Conservation (phyloP, 2,888 invertebrate genomes). For the Dicycla oo region DNA sequence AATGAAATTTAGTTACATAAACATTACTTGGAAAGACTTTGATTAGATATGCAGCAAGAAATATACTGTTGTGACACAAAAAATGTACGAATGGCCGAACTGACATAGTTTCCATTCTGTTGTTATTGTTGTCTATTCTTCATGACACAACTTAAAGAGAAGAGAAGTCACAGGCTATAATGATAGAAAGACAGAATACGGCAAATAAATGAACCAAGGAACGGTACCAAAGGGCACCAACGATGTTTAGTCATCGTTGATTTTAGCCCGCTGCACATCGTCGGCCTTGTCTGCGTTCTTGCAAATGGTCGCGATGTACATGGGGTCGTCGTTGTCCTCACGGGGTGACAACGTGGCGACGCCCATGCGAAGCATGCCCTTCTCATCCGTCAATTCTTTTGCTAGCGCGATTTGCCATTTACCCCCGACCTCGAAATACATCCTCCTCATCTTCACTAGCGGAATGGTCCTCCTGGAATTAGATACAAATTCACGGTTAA, state of each 20-base stretch:
- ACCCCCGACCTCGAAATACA: background rate
- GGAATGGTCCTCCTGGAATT: conserved; percentile 13
- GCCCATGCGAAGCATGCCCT: background rate
- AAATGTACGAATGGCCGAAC: background rate
- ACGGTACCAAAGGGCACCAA: background rate
- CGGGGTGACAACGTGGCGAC: background rate
- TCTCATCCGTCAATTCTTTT: conserved; percentile 23
- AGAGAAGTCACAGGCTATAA: background rate
- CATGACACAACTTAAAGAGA: background rate
- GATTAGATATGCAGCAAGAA: conserved; percentile 17
- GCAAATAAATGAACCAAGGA: background rate
- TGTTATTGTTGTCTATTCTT: conserved; percentile 1
- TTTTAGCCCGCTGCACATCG: background rate
- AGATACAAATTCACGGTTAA: background rate
- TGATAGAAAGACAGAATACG: background rate
- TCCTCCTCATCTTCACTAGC: background rate
- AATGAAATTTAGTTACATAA: background rate
- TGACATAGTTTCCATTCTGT: background rate
- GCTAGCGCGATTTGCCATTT: conserved; percentile 3
- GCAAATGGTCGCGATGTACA: background rate
- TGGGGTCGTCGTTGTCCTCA: background rate
- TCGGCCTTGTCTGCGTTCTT: background rate
- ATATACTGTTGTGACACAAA: background rate
- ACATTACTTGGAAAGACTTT: background rate
- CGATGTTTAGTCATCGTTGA: background rate